Evolutionary conservation across 2,797 vertebrate species (phyloP), one percentile per base, ranked within the genome.

Genomic region (Sorex maritimensis): DNA sequence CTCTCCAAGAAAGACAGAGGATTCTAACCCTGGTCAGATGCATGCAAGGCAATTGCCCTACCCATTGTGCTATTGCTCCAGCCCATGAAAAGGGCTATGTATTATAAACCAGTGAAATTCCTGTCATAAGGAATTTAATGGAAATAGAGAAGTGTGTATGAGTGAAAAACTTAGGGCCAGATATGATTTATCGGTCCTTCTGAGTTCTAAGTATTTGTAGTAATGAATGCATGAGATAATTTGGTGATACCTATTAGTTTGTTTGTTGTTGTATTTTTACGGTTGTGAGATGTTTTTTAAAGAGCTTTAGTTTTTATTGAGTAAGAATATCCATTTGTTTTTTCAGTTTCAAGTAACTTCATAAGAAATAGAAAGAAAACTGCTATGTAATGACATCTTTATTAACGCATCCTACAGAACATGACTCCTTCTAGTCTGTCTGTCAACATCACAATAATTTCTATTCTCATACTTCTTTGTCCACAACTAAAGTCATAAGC

Each of bases 361-460:
- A 0, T 28, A 91, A 85, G 61, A 69, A 93, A 79, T 9, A 78
- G 15, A 77, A 74, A 61, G 80, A 78, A 73, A 83, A 23, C 13
- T 6, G 44, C 68, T 71, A 1, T 21, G 1, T n/a, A 21, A 58
- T 79, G 94, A 84, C 86, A 86, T 78, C 72, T 55, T 81, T 84
- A 88, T 81, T 93, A 88, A 84, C 92, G 92, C 73, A 7, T 77
- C 79, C 34, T 84, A 58, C 83, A 86, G 30, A 86, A 67, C n/a
- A 74, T 2, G 84, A 81, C 44, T 84, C 46, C 79, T 38, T 95
- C 85, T 14, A 17, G 69, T 0, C 52, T 38, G n/a, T 73, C 91
- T 93, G 79, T 93, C 69, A 93, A 26, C 19, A 41, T 78, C 41
- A 72, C 65, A 81, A 55, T 73, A 68, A 90, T 81, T 77, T 68